Conservation (phyloP, 2,797 vertebrate genomes). For the Mus caroli region DNA sequence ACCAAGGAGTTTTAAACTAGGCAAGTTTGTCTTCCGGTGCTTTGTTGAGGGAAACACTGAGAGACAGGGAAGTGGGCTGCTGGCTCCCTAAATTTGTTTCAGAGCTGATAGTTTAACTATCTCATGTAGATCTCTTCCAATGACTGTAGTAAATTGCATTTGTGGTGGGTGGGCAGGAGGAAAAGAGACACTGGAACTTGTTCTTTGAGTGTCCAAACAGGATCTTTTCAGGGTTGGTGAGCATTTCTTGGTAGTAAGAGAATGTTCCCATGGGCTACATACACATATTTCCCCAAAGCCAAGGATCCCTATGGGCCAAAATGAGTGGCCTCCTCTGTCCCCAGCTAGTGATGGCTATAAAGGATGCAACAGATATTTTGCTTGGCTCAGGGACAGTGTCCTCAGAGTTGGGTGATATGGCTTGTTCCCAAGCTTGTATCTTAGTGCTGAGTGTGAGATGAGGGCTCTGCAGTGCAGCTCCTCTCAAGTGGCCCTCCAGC, state of each 20-base stretch:
- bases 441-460: not conserved
- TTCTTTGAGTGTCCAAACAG: not conserved
- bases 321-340: not conserved
- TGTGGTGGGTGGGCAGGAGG: not conserved
- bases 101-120: not conserved
- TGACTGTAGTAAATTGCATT: not conserved
- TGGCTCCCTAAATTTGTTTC: not conserved
- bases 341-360: not conserved
- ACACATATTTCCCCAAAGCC: not conserved
- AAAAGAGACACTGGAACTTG: not conserved
- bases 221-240: not conserved
- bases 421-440: not conserved
- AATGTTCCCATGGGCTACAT: not conserved
- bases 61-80: not conserved
- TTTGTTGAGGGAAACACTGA: conserved; percentile 2
- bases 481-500: conserved; percentile 9
- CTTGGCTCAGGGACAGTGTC: not conserved
- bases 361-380: not conserved
- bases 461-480: not conserved
- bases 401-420: not conserved
- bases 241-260: not conserved
- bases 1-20: not conserved
- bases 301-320: conserved; percentile 9
- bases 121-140: not conserved
- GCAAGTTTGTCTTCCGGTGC: not conserved